These are phyloP conservation scores for Acanthurus tractus DNA, from an alignment of 2,797 vertebrate genomes.

Conservation along the genomic window DNA sequence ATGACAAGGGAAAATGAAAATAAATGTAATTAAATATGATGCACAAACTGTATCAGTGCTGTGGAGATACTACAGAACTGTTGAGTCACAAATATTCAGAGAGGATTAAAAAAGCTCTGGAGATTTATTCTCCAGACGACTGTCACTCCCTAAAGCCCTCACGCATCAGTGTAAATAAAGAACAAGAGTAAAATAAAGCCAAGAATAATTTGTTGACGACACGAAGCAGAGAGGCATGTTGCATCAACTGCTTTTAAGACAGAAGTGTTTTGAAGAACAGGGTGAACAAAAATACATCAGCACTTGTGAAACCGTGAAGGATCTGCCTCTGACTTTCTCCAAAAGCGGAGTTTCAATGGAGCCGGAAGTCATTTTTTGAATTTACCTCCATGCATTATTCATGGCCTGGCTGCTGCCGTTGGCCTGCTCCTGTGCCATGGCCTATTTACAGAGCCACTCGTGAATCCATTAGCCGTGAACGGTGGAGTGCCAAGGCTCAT, in stretches of 20 bases:
- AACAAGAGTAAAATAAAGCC: slow-evolving; percentile 35
- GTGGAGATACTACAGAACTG: slow-evolving; percentile 1
- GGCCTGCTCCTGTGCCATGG: slow-evolving; percentile 67
- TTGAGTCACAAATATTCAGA: slow-evolving; percentile 29
- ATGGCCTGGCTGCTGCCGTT: slow-evolving; percentile 58
- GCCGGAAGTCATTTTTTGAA: slow-evolving; percentile 64
- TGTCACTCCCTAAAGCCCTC: slow-evolving; percentile 19
- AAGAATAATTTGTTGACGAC: slow-evolving; percentile 15
- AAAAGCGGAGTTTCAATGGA: slow-evolving; percentile 41
- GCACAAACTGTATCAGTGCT: slow-evolving; percentile 4
- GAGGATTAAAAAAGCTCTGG: slow-evolving; percentile 36
- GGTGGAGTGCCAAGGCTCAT: slow-evolving; percentile 46
- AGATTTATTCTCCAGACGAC: slow-evolving; percentile 31
- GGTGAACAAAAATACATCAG: slow-evolving; percentile 3
- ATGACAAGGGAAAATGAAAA: slow-evolving; percentile 20
- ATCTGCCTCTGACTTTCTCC: slow-evolving; percentile 21
- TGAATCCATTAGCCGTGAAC: slow-evolving; percentile 72
- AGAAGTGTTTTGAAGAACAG: slow-evolving; percentile 1
- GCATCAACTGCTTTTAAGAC: not conserved
- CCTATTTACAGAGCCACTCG: slow-evolving; percentile 71
- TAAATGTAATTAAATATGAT: slow-evolving; percentile 1
- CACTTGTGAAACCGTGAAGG: slow-evolving; percentile 5
- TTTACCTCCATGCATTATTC: slow-evolving; percentile 73
- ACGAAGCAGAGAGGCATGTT: slow-evolving; percentile 3
- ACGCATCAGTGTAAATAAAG: slow-evolving; percentile 39